Conservation (phyloP, 2,797 vertebrate species). For the Falco biarmicus region DNA sequence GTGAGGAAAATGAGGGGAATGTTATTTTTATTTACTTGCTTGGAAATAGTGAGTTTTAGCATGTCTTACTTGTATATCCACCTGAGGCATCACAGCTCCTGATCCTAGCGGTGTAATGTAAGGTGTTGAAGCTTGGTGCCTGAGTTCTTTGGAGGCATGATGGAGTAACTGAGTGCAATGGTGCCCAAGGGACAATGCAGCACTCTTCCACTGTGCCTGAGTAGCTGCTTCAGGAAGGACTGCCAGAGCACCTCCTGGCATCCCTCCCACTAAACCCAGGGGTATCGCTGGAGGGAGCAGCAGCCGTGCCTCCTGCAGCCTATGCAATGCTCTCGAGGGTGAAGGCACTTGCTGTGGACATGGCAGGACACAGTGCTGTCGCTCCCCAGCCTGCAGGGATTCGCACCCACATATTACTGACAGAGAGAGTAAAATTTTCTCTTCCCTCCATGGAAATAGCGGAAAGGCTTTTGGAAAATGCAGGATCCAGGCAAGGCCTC, state of each 20-base stretch:
- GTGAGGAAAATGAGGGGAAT: not conserved
- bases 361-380: fast-evolving
- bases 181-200: fast-evolving
- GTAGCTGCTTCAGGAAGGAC: not conserved
- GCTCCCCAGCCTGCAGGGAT: not conserved
- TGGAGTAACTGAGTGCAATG: not conserved
- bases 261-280: not conserved
- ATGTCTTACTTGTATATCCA: not conserved
- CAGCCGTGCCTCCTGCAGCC: not conserved
- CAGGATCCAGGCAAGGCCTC: not conserved
- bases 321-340: fast-evolving
- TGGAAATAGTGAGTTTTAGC: slow-evolving; percentile 24
- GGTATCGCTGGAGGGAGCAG: not conserved
- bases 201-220: fast-evolving
- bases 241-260: not conserved
- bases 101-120: not conserved
- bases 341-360: not conserved
- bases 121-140: not conserved
- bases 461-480: not conserved
- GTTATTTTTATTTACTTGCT: not conserved
- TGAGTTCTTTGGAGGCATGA: not conserved
- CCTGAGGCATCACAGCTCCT: not conserved
- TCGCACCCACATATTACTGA: not conserved
- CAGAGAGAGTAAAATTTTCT: not conserved
- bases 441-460: not conserved